phyloP scores from a whole-genome alignment of 2,888 invertebrate genomes.

The Pseudococcus longispinus region DNA sequence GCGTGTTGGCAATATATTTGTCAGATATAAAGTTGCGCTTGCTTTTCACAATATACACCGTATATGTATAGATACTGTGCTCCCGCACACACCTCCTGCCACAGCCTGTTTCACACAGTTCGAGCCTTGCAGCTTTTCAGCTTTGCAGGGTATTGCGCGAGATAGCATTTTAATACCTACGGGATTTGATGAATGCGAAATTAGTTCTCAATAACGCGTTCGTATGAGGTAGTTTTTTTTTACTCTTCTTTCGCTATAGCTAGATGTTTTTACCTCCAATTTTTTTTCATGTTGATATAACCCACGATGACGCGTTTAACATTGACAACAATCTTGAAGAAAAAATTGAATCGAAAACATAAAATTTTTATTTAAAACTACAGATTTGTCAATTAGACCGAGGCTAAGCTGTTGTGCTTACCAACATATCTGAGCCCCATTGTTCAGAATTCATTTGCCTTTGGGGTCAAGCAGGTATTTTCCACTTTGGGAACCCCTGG shows the following conservation, averaged over 20 bases:
- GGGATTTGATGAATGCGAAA: constrained; percentile 54
- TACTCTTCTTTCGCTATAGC: neutral
- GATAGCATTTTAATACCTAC: constrained; percentile 54
- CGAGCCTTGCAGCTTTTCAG: neutral
- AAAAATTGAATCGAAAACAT: no score
- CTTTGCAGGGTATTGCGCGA: constrained; percentile 24
- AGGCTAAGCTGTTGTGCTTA: no score
- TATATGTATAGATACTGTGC: neutral
- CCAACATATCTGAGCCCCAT: no score
- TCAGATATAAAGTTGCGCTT: constrained; percentile 51
- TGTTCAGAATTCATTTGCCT: no score
- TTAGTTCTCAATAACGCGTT: constrained; percentile 45
- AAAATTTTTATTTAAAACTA: no score
- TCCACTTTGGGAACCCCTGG: no score
- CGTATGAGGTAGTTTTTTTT: neutral
- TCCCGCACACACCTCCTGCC: neutral
- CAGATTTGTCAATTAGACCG: no score
- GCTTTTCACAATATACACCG: constrained; percentile 32
- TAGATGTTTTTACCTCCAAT: neutral
- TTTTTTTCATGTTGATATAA: neutral
- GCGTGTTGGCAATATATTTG: constrained; percentile 54
- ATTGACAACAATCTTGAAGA: neutral
- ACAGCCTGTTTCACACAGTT: neutral
- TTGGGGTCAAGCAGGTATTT: no score
- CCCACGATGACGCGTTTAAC: neutral